Base-by-base conservation (phyloP, 2,797 vertebrate species). In the Peromyscus eremicus region DNA sequence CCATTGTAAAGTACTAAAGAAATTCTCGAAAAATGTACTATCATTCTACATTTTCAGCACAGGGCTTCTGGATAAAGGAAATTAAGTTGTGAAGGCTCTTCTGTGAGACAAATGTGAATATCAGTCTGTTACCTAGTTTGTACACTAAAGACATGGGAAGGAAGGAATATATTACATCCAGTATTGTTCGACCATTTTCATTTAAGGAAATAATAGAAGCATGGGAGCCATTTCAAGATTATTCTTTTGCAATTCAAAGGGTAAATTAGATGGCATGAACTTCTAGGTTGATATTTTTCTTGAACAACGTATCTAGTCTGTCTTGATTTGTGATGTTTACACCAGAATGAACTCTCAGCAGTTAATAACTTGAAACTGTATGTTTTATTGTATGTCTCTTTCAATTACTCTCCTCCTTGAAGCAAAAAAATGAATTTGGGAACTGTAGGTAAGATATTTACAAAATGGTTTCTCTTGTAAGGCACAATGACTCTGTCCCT, bases 211-310 rank as follows among this genome's bases (percentile, higher is more conserved):
- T 60, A 84, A 81, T 52, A n/a, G 89, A 86, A 77, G 40, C 37
- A 94, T 12, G 21, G 94, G 13, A 89, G 19, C 23, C 37, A 49
- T 91, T 52, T 92, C 52, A 92, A 87, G 76, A 79, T 95, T 37
- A 57, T 90, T 96, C 37, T 89, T 89, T 79, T 85, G 46, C 91
- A 96, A 91, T 64, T n/a, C 64, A 37, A 73, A 94, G 60, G 40
- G 23, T 85, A 92, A 96, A 96, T 92, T 19, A 96, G 32, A 92
- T 40, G 37, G 25, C 25, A 89, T 19, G 34, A 95, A 84, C 62
- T 86, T 90, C 83, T 90, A 88, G 92, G n/a, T 40, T 94, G 60
- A 23, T 91, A 34, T 76, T 71, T 94, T 96, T 97, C 81, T 88
- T 89, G 43, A 94, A 29, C 81, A 92, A 55, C 37, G 81, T 1